Conservation (phyloP, 2,797 vertebrate genomes). For the Carduelis carduelis region DNA sequence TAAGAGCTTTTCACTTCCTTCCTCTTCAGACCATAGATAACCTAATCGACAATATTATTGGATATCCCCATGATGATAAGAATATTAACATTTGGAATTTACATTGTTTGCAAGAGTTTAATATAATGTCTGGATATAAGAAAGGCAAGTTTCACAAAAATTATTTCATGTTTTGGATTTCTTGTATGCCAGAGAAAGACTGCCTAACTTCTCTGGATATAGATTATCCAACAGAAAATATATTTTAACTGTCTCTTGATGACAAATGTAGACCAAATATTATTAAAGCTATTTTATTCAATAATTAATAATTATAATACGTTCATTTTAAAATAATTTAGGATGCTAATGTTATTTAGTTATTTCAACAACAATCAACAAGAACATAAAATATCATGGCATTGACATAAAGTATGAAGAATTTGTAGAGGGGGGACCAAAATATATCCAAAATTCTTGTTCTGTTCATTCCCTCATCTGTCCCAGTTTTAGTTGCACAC, state of each 20-base stretch:
- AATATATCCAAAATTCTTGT: not conserved
- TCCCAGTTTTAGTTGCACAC: not conserved
- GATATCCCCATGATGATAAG: not conserved
- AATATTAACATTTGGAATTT: not conserved
- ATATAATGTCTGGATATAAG: not conserved
- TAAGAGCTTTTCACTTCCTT: not conserved
- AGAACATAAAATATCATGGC: fast-evolving
- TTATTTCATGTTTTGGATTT: not conserved
- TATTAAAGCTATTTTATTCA: not conserved
- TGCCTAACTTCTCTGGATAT: not conserved
- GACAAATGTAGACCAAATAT: not conserved
- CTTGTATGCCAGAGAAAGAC: not conserved
- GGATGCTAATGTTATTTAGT: not conserved
- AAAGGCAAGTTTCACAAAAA: not conserved
- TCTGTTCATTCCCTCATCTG: not conserved
- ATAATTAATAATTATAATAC: not conserved
- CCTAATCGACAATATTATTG: not conserved
- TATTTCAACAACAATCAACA: not conserved
- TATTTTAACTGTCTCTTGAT: not conserved
- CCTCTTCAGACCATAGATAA: not conserved
- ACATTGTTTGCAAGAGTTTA: not conserved
- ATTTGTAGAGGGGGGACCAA: not conserved
- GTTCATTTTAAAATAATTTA: not conserved
- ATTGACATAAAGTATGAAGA: not conserved
- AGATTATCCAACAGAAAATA: not conserved